Conservation (phyloP, 2,113 vertebrate genomes). For the Mirza zaza region DNA sequence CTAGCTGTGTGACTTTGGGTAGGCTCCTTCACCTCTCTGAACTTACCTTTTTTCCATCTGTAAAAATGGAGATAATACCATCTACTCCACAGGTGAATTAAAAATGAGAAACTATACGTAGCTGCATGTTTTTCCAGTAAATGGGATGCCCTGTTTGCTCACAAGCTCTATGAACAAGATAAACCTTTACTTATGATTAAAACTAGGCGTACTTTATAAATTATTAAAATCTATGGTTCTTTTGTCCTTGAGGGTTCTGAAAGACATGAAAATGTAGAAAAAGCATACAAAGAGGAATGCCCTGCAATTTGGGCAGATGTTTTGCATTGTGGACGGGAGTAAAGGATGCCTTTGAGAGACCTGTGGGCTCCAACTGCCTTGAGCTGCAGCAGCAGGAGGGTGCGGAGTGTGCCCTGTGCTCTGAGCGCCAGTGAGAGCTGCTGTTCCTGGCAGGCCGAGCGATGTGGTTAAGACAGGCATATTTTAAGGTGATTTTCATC, state of each 20-base stretch:
- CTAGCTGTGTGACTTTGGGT: not conserved
- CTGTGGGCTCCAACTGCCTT: not conserved
- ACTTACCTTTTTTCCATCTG: not conserved
- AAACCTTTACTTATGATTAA: constrained; percentile 43
- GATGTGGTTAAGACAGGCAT: not conserved
- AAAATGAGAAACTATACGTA: not conserved
- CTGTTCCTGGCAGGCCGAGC: not conserved
- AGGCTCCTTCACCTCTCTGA: constrained; percentile 48
- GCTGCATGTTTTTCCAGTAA: not conserved
- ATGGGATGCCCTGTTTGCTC: not conserved
- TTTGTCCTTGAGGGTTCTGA: constrained; percentile 39
- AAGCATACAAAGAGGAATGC: not conserved
- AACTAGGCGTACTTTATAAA: not conserved
- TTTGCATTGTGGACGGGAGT: not conserved
- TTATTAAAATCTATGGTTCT: not conserved
- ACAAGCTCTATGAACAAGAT: not conserved
- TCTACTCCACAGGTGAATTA: not conserved
- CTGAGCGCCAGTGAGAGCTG: not conserved
- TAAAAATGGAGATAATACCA: not conserved
- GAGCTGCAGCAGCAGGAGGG: not conserved
- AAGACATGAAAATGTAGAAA: not conserved
- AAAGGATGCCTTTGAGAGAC: not conserved
- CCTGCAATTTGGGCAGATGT: not conserved
- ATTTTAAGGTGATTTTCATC: not conserved
- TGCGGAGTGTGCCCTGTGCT: not conserved